A percentile compares a stretch with the other conserved stretches of the same genome.
Conservation (phyloP, 2,113 vertebrate species). For the Pygoscelis antarcticus region DNA sequence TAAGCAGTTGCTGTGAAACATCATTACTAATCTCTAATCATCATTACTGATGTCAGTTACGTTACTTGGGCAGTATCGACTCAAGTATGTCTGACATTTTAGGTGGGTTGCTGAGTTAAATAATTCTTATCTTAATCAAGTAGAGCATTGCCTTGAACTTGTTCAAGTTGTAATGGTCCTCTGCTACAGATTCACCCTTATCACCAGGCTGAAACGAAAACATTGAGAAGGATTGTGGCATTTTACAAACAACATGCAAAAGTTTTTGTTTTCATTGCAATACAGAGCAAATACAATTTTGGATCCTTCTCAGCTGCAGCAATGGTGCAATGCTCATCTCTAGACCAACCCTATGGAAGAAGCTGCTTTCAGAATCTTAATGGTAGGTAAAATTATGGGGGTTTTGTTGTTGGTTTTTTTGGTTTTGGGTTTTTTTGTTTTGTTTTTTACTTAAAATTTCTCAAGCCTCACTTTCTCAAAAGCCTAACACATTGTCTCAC, state of each 20-base stretch:
- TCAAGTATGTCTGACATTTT: neutral
- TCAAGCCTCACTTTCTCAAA: neutral
- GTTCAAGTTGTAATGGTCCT: neutral
- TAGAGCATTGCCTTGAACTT: neutral
- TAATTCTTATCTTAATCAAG: neutral
- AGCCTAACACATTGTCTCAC: neutral
- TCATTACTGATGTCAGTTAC: neutral
- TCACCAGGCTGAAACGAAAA: neutral
- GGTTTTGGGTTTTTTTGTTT: neutral
- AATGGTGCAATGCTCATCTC: neutral
- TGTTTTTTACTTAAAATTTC: neutral
- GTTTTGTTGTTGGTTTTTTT: too few species aligned
- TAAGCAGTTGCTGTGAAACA: neutral
- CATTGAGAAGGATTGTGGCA: neutral
- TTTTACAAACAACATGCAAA: neutral
- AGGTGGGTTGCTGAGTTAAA: neutral
- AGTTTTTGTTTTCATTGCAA: neutral
- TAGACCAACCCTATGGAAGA: rapidly evolving
- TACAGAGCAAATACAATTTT: neutral
- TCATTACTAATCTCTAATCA: neutral
- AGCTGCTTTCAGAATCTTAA: neutral
- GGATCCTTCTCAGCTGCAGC: neutral
- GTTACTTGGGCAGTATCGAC: neutral
- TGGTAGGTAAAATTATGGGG: neutral
- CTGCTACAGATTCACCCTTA: neutral